Evolutionary conservation across 2,113 vertebrate genomes (phyloP).

Genomic region (Charina bottae): DNA sequence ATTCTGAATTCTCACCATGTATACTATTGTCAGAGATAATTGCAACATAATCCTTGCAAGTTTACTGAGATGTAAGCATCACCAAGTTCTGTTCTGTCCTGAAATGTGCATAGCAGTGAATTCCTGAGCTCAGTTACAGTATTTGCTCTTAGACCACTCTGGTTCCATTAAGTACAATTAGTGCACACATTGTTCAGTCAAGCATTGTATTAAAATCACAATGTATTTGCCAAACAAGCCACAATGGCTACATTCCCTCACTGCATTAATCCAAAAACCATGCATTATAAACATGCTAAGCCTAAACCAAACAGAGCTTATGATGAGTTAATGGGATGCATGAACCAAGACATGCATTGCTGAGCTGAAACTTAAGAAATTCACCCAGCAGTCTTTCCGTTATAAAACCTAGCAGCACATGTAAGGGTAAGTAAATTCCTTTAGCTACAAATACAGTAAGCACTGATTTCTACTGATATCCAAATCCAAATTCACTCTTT

Average conservation of each 20-base stretch:
- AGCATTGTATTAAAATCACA: no score
- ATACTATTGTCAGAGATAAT: not conserved
- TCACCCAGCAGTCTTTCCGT: not conserved
- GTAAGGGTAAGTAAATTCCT: not conserved
- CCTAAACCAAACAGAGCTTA: not conserved
- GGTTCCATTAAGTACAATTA: not conserved
- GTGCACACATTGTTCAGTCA: no score
- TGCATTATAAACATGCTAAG: not conserved
- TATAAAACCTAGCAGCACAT: not conserved
- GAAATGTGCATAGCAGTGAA: not conserved
- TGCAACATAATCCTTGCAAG: not conserved
- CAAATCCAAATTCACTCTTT: not conserved
- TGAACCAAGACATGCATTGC: not conserved
- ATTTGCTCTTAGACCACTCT: not conserved
- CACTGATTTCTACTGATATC: not conserved
- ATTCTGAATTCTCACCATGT: not conserved
- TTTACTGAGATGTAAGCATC: not conserved
- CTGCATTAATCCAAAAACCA: no score
- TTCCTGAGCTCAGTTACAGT: not conserved
- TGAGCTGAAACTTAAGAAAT: not conserved
- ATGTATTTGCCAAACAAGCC: no score
- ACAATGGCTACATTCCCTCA: no score
- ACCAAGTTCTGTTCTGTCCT: not conserved
- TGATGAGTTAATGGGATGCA: not conserved
- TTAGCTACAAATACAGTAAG: not conserved